These are phyloP conservation scores for Hydriomena furcata DNA, from an alignment of 2,888 invertebrate species.

Conservation along the genomic window DNA sequence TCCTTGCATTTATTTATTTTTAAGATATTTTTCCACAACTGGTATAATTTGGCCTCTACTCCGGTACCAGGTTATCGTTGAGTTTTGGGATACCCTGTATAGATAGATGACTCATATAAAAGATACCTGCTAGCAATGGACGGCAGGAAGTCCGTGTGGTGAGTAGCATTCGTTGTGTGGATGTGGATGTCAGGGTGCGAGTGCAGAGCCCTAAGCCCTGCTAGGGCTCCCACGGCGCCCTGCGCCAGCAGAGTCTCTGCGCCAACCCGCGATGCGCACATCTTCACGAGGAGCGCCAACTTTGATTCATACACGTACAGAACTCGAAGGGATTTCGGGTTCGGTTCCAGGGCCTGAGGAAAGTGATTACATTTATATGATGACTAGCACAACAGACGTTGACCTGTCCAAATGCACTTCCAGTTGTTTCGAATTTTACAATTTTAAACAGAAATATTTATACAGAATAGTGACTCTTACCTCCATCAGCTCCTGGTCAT, in stretches of 20 bases:
- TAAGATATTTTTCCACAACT: too few relatives aligned
- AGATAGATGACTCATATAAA: too few relatives aligned
- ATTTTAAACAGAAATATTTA: too few relatives aligned
- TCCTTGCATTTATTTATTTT: too few relatives aligned
- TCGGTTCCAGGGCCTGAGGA: conserved; percentile 86
- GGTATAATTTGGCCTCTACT: too few relatives aligned
- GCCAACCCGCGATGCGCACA: conserved; percentile 87
- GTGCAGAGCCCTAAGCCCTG: conserved; percentile 87
- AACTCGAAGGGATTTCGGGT: conserved; percentile 87
- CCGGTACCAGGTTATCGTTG: too few relatives aligned
- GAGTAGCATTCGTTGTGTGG: conserved; percentile 35
- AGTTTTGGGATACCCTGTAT: too few relatives aligned
- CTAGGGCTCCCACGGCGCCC: conserved; percentile 86
- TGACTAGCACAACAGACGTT: too few relatives aligned
- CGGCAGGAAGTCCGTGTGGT: conserved; percentile 63
- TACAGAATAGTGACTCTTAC: conserved; percentile 42
- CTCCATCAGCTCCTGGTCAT: conserved; percentile 87
- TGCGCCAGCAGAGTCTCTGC: conserved; percentile 89
- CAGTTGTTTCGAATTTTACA: too few relatives aligned
- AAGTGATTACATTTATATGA: too few relatives aligned
- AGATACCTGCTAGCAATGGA: conserved; percentile 60
- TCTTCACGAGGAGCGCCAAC: conserved; percentile 89
- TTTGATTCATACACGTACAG: conserved; percentile 95
- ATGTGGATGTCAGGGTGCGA: conserved; percentile 87
- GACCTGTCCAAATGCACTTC: too few relatives aligned